Conservation (phyloP, 2,888 invertebrate genomes). For the Xestia rhomboidea region DNA sequence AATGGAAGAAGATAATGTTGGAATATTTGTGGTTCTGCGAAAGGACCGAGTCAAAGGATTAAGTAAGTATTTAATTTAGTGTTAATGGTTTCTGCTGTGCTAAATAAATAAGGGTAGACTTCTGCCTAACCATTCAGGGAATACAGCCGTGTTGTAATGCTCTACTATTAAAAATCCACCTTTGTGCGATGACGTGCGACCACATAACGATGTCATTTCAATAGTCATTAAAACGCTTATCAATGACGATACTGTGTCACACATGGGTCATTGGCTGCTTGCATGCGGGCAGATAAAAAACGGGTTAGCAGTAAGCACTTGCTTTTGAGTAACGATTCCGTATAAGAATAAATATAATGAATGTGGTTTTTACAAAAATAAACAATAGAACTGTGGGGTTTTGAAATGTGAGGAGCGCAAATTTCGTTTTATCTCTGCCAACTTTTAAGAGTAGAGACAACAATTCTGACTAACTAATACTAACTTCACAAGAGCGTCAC, state of each 20-base stretch:
- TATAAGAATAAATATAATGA: background rate
- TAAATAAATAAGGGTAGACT: too few species aligned
- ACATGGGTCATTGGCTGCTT: slow-evolving; percentile 63
- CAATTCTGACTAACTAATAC: background rate
- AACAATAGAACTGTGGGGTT: background rate
- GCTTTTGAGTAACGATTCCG: slow-evolving; percentile 30
- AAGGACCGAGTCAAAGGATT: too few species aligned
- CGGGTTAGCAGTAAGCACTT: slow-evolving; percentile 20
- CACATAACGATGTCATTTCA: slow-evolving; percentile 42
- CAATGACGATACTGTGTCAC: slow-evolving; percentile 57
- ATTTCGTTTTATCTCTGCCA: background rate
- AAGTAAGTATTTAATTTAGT: too few species aligned
- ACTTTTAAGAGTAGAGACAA: background rate
- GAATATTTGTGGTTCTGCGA: too few species aligned
- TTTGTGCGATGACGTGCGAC: slow-evolving; percentile 13
- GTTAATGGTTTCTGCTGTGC: too few species aligned
- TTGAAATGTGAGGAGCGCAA: background rate
- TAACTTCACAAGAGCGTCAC: background rate
- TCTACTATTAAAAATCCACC: slow-evolving; percentile 4
- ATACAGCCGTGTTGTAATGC: too few species aligned
- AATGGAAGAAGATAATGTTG: too few species aligned
- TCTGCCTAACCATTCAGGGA: too few species aligned
- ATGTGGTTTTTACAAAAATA: background rate
- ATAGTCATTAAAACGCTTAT: slow-evolving; percentile 61
- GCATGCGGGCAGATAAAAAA: slow-evolving; percentile 72